These are phyloP conservation scores for Thalassophryne amazonica DNA, from an alignment of 2,797 vertebrate species.

Conservation along the genomic window DNA sequence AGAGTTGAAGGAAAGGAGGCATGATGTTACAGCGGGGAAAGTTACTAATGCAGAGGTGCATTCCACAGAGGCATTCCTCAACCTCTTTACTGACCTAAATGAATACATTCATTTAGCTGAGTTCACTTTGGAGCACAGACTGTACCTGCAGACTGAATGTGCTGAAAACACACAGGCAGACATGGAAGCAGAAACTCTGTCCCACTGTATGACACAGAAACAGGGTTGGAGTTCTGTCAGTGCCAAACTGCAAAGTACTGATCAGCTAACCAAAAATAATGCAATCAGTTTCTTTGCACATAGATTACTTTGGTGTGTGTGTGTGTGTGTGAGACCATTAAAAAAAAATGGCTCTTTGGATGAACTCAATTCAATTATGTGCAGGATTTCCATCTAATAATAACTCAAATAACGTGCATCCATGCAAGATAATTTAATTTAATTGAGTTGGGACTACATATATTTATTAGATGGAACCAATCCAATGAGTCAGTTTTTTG, in stretches of 20 bases:
- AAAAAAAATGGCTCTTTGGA: too few species aligned
- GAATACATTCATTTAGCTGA: conserved; percentile 58
- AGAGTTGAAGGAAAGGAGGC: conserved; percentile 18
- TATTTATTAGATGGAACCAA: too few species aligned
- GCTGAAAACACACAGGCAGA: conserved; percentile 6
- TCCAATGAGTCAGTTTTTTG: too few species aligned
- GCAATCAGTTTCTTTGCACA: too few species aligned
- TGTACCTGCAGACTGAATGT: conserved; percentile 16
- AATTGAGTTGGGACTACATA: too few species aligned
- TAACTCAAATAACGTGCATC: too few species aligned
- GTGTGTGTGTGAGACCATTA: too few species aligned
- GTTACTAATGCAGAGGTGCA: conserved; percentile 25
- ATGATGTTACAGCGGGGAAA: conserved; percentile 14
- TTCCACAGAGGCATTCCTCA: conserved; percentile 9
- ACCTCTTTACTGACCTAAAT: conserved; percentile 24
- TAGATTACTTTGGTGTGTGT: too few species aligned
- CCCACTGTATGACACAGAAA: conserved; percentile 13
- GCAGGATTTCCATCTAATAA: too few species aligned
- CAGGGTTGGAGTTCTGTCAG: background rate
- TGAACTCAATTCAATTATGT: too few species aligned
- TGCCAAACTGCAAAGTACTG: conserved; percentile 16
- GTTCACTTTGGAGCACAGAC: conserved; percentile 29
- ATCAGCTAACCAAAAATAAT: conserved; percentile 3
- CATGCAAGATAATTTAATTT: too few species aligned
- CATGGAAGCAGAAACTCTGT: conserved; percentile 21